These are phyloP conservation scores for Fistularia tabacaria DNA, from an alignment of 2,797 vertebrate genomes.

Conservation along the genomic window DNA sequence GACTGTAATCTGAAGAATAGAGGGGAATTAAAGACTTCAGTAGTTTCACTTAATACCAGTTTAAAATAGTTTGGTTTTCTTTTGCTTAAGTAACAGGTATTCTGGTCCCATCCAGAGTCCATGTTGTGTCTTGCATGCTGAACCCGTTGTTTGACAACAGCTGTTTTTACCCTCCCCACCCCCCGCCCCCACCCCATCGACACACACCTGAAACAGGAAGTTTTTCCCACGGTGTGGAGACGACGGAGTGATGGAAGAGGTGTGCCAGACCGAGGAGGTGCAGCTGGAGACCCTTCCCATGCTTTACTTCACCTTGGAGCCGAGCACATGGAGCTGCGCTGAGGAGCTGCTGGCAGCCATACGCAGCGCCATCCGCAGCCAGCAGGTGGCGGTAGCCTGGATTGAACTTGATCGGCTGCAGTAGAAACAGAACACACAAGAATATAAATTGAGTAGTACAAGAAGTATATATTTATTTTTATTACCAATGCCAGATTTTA, in stretches of 20 bases:
- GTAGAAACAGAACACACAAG: conserved; percentile 23
- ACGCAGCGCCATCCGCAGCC: conserved; percentile 59
- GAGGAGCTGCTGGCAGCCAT: conserved; percentile 71
- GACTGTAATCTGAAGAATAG: too few relatives aligned
- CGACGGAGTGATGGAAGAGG: conserved; percentile 68
- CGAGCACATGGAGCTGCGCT: conserved; percentile 71
- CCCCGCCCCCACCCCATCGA: not conserved
- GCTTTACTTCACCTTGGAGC: conserved; percentile 68
- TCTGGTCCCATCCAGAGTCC: too few relatives aligned
- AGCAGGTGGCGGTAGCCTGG: conserved; percentile 75
- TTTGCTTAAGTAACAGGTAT: too few relatives aligned
- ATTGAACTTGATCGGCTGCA: conserved; percentile 70
- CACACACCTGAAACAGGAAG: conserved; percentile 60
- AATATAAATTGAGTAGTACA: not conserved
- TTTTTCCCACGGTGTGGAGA: conserved; percentile 66
- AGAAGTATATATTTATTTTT: too few relatives aligned
- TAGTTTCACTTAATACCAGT: too few relatives aligned
- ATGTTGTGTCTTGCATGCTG: too few relatives aligned
- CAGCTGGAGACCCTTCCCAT: conserved; percentile 75
- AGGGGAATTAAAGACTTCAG: too few relatives aligned
- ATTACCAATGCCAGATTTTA: too few relatives aligned
- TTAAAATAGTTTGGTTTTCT: too few relatives aligned
- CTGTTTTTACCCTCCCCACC: not conserved
- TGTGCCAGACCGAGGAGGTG: conserved; percentile 72
- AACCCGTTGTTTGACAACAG: not conserved